A percentile compares a stretch with the other conserved stretches of the same genome.
phyloP scores from a whole-genome alignment of 2,888 invertebrate species.

The Drepanosiphum platanoidis region DNA sequence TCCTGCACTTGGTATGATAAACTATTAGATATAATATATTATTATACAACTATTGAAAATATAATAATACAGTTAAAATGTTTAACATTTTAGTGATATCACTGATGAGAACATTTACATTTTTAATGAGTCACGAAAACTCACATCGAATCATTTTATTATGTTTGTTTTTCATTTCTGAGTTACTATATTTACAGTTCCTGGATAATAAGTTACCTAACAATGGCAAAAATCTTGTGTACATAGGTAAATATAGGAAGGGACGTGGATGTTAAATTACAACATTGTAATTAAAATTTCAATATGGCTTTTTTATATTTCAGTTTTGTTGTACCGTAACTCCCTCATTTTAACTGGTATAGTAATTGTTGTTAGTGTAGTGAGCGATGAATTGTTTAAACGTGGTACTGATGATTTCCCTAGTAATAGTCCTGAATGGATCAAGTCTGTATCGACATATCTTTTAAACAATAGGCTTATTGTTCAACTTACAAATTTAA shows the following conservation, averaged over 20 bases:
- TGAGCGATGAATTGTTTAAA: constrained; percentile 36
- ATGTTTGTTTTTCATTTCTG: constrained; percentile 44
- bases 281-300: no score
- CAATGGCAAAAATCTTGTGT: constrained; percentile 21
- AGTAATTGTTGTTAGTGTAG: constrained; percentile 24
- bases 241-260: constrained; percentile 45
- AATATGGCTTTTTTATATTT: constrained; percentile 2
- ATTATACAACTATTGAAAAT: no score
- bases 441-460: background rate
- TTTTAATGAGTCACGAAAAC: constrained; percentile 29
- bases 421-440: constrained; percentile 29
- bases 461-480: constrained; percentile 45
- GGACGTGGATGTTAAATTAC: no score
- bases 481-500: constrained; percentile 24
- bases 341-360: constrained; percentile 36
- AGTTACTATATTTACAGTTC: constrained; percentile 33
- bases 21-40: background rate
- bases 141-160: constrained; percentile 18
- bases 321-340: constrained; percentile 44
- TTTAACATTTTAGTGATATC: constrained; percentile 36
- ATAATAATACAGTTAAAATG: no score
- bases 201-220: constrained; percentile 44
- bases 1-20: constrained; percentile 34
- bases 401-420: constrained; percentile 29
- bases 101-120: constrained; percentile 47